Evolutionary conservation across 2,113 vertebrate genomes (phyloP).

Genomic region (Tragelaphus strepsiceros): DNA sequence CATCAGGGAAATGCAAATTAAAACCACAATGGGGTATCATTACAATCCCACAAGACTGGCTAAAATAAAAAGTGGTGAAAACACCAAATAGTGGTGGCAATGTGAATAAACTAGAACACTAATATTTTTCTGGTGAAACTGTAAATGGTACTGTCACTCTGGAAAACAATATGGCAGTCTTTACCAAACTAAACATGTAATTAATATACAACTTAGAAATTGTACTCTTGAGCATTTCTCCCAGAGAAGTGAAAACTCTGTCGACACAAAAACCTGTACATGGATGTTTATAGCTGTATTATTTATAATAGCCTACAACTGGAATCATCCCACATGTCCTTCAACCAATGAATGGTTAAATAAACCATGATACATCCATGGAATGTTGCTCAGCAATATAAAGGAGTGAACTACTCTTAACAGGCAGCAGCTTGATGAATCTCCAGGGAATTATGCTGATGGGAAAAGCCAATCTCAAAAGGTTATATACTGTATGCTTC

Average conservation of each 20-base stretch:
- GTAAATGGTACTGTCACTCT: not conserved
- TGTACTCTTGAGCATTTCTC: not conserved
- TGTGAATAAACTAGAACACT: not conserved
- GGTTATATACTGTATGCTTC: not conserved
- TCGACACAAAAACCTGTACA: not conserved
- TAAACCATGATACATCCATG: not conserved
- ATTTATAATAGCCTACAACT: not conserved
- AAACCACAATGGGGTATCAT: not conserved
- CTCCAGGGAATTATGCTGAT: not conserved
- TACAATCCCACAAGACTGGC: not conserved
- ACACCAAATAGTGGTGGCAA: not conserved
- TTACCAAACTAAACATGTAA: not conserved
- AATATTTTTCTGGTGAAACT: not conserved
- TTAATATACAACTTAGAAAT: not conserved
- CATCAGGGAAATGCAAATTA: not conserved
- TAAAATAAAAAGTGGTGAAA: constrained; percentile 5
- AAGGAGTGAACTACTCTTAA: not conserved
- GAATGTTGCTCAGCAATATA: not conserved
- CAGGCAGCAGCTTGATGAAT: not conserved
- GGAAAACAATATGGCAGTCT: not conserved
- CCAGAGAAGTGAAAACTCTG: not conserved
- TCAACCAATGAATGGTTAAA: not conserved
- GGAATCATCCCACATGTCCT: not conserved
- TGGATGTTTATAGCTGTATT: not conserved
- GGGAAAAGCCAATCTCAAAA: not conserved